phyloP scores from a whole-genome alignment of 2,797 vertebrate genomes.

The Myoxocephalus aenaeus region DNA sequence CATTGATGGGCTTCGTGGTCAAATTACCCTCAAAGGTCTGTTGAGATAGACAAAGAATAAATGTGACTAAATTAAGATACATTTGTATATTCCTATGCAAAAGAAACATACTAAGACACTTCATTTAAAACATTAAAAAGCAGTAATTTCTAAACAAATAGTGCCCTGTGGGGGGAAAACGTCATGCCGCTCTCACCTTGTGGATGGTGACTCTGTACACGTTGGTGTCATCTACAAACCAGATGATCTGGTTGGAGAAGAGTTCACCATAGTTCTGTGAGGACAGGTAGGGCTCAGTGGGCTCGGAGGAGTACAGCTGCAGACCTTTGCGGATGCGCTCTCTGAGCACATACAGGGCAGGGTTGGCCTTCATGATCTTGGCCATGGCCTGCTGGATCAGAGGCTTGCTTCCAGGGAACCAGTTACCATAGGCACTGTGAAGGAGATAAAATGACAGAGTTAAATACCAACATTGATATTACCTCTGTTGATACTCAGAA shows the following conservation, averaged over 20 bases:
- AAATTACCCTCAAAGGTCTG: conserved; percentile 99
- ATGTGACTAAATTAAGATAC: neutral
- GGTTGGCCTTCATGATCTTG: conserved; percentile 99
- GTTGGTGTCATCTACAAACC: conserved; percentile 99
- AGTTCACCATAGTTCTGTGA: conserved; percentile 99
- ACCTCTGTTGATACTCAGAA: fast-evolving
- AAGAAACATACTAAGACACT: neutral
- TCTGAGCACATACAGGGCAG: conserved; percentile 95
- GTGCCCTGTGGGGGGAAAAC: fast-evolving
- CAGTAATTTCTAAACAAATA: neutral
- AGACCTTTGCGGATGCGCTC: conserved; percentile 98
- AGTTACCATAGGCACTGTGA: conserved; percentile 96
- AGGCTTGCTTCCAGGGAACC: conserved; percentile 99
- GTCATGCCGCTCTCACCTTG: conserved; percentile 85
- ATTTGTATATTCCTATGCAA: neutral
- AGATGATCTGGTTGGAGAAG: conserved; percentile 99
- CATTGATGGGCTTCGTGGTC: conserved; percentile 99
- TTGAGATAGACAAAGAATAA: conserved; percentile 12
- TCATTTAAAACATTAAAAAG: neutral
- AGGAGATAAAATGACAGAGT: neutral
- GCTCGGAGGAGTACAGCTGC: conserved; percentile 98
- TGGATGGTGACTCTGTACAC: conserved; percentile 99
- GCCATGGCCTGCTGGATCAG: conserved; percentile 99
- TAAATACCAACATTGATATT: neutral
- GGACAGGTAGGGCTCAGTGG: conserved; percentile 98